Evolutionary conservation across 2,888 invertebrate genomes (phyloP).

Genomic region (Troides helena): DNA sequence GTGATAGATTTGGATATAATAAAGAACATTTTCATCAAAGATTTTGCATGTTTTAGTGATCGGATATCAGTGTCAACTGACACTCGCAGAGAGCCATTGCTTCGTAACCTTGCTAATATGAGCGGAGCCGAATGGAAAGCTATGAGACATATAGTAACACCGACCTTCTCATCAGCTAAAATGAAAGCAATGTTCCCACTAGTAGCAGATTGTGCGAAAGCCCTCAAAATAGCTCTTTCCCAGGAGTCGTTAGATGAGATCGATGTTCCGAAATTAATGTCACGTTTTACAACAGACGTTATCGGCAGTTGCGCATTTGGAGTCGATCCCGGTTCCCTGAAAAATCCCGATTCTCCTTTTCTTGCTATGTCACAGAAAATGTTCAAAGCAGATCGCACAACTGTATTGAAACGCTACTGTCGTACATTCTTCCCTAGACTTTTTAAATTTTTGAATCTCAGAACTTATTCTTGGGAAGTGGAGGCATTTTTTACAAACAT

Average conservation of each 20-base stretch:
- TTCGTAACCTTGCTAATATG: conserved; percentile 72
- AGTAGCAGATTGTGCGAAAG: conserved; percentile 62
- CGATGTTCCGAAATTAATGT: conserved; percentile 64
- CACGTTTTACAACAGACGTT: conserved; percentile 69
- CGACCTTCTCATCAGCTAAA: conserved; percentile 74
- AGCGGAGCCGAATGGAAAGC: conserved; percentile 72
- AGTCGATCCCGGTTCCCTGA: conserved; percentile 65
- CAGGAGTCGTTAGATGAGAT: conserved; percentile 52
- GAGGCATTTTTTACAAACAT: conserved; percentile 66
- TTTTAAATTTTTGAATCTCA: conserved; percentile 69
- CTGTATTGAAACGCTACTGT: conserved; percentile 67
- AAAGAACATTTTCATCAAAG: conserved; percentile 62
- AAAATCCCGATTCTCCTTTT: conserved; percentile 66
- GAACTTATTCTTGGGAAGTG: conserved; percentile 63
- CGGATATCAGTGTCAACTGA: conserved; percentile 68
- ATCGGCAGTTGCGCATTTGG: conserved; percentile 75
- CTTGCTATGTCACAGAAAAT: conserved; percentile 71
- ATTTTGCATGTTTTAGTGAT: conserved; percentile 66
- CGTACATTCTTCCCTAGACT: conserved; percentile 66
- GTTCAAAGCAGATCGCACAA: conserved; percentile 62
- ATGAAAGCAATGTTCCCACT: conserved; percentile 77
- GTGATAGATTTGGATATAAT: conserved; percentile 63
- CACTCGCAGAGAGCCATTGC: conserved; percentile 66
- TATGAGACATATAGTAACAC: conserved; percentile 70
- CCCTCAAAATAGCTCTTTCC: conserved; percentile 52